Evolutionary conservation across 1,140 invertebrate species (phyloP).

Genomic region (Drosophila ohnishii): DNA sequence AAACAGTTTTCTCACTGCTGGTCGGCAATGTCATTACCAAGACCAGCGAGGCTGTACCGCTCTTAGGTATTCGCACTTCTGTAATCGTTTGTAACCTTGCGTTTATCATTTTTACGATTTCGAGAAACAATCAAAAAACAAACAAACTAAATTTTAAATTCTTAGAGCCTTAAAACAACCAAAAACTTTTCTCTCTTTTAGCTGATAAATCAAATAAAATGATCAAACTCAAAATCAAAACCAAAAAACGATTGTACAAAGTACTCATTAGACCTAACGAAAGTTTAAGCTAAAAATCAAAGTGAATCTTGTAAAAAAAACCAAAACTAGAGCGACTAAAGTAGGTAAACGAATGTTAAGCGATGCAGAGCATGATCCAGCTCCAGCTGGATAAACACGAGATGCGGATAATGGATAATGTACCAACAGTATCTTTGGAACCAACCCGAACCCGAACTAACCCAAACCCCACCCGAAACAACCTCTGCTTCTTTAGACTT

Average conservation of each 20-base stretch:
- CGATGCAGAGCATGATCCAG: constrained; percentile 66
- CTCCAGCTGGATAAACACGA: constrained; percentile 52
- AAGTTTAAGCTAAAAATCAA: constrained; percentile 49
- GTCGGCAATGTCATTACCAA: constrained; percentile 98
- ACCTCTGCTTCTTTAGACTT: constrained; percentile 64
- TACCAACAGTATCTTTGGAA: constrained; percentile 38
- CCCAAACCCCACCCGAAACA: constrained; percentile 39
- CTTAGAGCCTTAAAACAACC: constrained; percentile 54
- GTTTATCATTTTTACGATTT: constrained; percentile 54
- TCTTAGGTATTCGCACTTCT: constrained; percentile 90
- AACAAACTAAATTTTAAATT: constrained; percentile 50
- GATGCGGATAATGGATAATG: constrained; percentile 26
- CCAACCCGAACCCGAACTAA: constrained; percentile 31
- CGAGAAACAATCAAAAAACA: constrained; percentile 27
- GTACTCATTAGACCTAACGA: constrained; percentile 53
- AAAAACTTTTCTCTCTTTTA: constrained; percentile 69
- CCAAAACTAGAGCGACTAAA: constrained; percentile 65
- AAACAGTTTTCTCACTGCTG: constrained; percentile 99
- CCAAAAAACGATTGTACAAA: constrained; percentile 66
- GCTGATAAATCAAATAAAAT: constrained; percentile 58
- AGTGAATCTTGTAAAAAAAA: constrained; percentile 68
- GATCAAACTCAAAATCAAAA: constrained; percentile 35
- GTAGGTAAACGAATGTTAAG: constrained; percentile 66
- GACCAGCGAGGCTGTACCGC: constrained; percentile 97
- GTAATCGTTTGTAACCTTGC: constrained; percentile 47